Base-by-base conservation (phyloP, 2,888 invertebrate genomes). In the Cremastobaeus sp. region DNA sequence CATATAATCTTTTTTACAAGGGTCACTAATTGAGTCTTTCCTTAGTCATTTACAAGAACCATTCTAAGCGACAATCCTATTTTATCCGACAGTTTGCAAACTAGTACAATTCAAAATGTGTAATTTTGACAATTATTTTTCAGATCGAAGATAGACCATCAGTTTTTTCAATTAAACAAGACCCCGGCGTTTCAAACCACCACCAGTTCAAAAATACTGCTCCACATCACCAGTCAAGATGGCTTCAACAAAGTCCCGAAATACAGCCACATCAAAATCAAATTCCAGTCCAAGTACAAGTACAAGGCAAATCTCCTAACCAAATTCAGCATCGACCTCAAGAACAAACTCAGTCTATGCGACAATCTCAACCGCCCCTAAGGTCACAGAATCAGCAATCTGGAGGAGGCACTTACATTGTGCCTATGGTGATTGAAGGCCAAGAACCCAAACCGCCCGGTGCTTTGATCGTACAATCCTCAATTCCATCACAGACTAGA, bases 361-460 rank as follows among this genome's bases (percentile, higher is more conserved):
- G 82, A 47, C 82, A 82, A 17, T 79, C 80, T 59, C 78, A 78
- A 12, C 18, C 34, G 5, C 9, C 39, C 1, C 83, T 82, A 47
- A 83, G 82, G 41, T 79, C 78, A 11, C 64, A 57, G 12, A 55
- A 32, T 3, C 57, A 50, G 18, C 79, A 81, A 83, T 83, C 79
- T 47, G 81, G 81, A 18, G 89, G 90, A 47, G n/a, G n/a, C n/a
- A 86, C 88, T 59, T 89, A 91, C 74, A 89, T 93, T 48, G 91
- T 93, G 79, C 93, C 93, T 0, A 91, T 94, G 69, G 91, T 92
- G 82, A 89, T 93, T 83, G 93, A 93, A 83, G 90, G 89, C 55
- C 86, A 87, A 9, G 89, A 89, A 20, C 18, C 69, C 5, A 72
- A 62, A 21, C 20, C 70, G 34, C 48, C 74, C 2, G 66, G 59